These are phyloP conservation scores for Drosophila parabipectinata DNA, from an alignment of 1,140 invertebrate species.

Conservation along the genomic window DNA sequence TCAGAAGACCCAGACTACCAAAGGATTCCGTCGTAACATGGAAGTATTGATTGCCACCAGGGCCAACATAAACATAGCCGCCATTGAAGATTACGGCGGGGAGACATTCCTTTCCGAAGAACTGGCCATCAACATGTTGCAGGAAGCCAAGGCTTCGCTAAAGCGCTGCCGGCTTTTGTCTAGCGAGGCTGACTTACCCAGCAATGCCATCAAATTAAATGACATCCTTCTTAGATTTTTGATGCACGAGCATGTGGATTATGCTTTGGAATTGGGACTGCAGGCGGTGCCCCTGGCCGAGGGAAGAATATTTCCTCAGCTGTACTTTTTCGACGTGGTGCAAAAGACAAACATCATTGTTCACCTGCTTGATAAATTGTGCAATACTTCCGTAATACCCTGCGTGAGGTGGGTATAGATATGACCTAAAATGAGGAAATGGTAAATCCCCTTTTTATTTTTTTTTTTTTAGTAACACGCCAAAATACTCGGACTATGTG, in stretches of 20 bases:
- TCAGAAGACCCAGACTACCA: constrained; percentile 95
- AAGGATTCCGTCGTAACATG: constrained; percentile 95
- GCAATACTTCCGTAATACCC: constrained; percentile 94
- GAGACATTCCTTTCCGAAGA: constrained; percentile 99
- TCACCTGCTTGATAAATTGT: constrained; percentile 97
- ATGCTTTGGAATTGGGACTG: constrained; percentile 96
- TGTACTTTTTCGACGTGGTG: constrained; percentile 97
- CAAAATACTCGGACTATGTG: constrained; percentile 94
- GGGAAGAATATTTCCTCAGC: constrained; percentile 91
- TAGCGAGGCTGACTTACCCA: constrained; percentile 90
- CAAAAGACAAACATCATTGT: constrained; percentile 98
- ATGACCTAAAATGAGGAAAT: not conserved
- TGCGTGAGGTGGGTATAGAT: constrained; percentile 90
- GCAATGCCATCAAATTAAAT: constrained; percentile 93
- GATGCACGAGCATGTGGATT: constrained; percentile 97
- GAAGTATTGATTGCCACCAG: constrained; percentile 96
- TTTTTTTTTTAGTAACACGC: constrained; percentile 88
- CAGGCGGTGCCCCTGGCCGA: constrained; percentile 96
- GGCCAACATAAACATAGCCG: constrained; percentile 96
- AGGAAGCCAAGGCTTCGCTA: constrained; percentile 96
- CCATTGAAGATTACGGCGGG: constrained; percentile 97
- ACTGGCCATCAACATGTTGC: constrained; percentile 96
- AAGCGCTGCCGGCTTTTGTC: constrained; percentile 94
- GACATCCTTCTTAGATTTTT: constrained; percentile 95
- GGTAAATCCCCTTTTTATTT: not conserved